Conservation (phyloP, 30 jellyfish, hydroid and myxozoan species). For the Aurelia sp. region DNA sequence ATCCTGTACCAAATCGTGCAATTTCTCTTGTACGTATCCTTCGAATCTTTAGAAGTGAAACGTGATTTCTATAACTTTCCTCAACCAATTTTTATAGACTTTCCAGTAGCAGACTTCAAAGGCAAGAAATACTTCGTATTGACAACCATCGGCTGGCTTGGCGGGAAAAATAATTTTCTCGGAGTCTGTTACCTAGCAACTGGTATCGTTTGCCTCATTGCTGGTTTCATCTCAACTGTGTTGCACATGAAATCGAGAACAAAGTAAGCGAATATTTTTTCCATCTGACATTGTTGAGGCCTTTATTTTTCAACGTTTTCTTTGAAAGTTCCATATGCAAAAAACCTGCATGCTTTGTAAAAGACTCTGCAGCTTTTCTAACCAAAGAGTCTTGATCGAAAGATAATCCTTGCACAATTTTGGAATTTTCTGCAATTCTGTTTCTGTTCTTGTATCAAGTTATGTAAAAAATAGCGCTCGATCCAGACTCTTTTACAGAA, state of each 20-base stretch:
- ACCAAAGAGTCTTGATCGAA: too few relatives aligned
- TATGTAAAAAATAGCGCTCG: too few relatives aligned
- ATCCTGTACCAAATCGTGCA: too few relatives aligned
- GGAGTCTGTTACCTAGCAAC: conserved; percentile 41
- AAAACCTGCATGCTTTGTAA: too few relatives aligned
- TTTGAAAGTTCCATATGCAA: too few relatives aligned
- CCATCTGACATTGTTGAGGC: too few relatives aligned
- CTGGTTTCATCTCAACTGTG: conserved; percentile 34
- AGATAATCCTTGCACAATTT: too few relatives aligned
- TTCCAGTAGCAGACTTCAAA: conserved; percentile 48
- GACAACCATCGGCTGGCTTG: conserved; percentile 52
- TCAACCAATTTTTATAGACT: conserved; percentile 3
- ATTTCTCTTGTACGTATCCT: neutral
- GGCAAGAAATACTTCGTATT: conserved; percentile 52
- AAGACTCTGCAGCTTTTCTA: too few relatives aligned
- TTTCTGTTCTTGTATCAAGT: too few relatives aligned
- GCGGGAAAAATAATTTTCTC: conserved; percentile 52
- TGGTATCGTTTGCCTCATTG: conserved; percentile 35
- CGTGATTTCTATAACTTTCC: neutral
- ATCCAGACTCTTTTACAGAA: too few relatives aligned
- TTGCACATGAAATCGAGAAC: conserved; percentile 66
- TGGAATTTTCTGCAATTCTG: too few relatives aligned
- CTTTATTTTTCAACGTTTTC: too few relatives aligned
- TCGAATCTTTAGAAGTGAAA: neutral
- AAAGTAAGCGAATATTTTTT: neutral